Percentiles rank a stretch among this genome's conserved stretches.
These are phyloP conservation scores for Podarcis lilfordi DNA, from an alignment of 2,797 vertebrate genomes.

Conservation along the genomic window DNA sequence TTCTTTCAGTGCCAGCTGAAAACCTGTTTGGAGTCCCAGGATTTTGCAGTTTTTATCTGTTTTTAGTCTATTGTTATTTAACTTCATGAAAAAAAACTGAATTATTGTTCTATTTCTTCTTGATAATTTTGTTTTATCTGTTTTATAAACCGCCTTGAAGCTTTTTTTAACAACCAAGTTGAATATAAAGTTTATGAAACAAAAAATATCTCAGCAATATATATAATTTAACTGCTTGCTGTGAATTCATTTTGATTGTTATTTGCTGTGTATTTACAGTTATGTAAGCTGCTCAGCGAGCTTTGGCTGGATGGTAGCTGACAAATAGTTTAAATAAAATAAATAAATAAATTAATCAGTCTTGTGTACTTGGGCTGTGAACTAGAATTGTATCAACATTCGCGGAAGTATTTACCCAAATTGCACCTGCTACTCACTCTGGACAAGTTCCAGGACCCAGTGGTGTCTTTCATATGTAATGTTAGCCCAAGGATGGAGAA, in stretches of 20 bases:
- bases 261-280: not conserved
- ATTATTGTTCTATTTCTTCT: too few relatives aligned
- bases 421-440: not conserved
- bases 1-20: not conserved
- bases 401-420: not conserved
- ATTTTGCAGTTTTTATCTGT: not conserved
- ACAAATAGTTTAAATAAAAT: not conserved
- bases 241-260: not conserved
- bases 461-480: too few relatives aligned
- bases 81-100: too few relatives aligned
- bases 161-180: not conserved
- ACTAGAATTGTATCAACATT: not conserved
- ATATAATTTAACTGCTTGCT: not conserved
- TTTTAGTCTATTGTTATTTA: too few relatives aligned
- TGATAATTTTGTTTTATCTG: not conserved
- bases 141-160: too few relatives aligned
- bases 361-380: not conserved
- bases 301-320: not conserved
- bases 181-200: too few relatives aligned
- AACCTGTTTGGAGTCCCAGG: not conserved
- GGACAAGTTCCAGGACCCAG: not conserved
- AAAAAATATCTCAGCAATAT: too few relatives aligned
- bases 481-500: too few relatives aligned
- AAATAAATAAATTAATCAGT: not conserved
- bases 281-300: not conserved